Percentiles rank a stretch among this genome's conserved stretches.
Conservation (phyloP, 2,797 vertebrate genomes). For the Nyctibius grandis region DNA sequence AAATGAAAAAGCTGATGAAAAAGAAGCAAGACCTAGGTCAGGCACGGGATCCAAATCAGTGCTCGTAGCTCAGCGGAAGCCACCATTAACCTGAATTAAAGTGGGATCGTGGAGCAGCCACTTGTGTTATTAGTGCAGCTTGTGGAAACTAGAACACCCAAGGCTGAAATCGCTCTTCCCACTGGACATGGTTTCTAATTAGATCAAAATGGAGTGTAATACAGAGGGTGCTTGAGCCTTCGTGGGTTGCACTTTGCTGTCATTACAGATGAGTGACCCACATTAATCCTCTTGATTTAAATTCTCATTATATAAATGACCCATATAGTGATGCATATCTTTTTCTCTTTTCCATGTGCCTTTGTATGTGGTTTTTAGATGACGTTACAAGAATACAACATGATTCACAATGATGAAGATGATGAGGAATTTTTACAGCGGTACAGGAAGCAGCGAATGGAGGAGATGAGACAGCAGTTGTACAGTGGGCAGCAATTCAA, state of each 20-base stretch:
- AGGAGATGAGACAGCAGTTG: conserved; percentile 91
- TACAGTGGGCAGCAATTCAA: conserved; percentile 87
- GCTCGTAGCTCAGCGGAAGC: not conserved
- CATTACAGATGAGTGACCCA: not conserved
- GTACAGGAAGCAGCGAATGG: conserved; percentile 94
- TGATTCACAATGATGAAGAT: conserved; percentile 82
- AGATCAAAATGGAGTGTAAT: not conserved
- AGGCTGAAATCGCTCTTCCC: not conserved
- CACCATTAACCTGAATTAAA: conserved; percentile 16
- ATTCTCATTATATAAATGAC: not conserved
- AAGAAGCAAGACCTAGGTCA: not conserved
- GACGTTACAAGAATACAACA: conserved; percentile 87
- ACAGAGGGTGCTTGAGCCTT: not conserved
- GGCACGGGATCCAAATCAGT: not conserved
- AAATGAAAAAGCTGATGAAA: not conserved
- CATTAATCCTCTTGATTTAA: conserved; percentile 9
- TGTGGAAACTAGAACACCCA: not conserved
- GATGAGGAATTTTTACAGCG: conserved; percentile 93
- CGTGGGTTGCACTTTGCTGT: not conserved
- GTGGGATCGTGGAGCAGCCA: not conserved
- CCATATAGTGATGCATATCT: not conserved
- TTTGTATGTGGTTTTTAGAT: conserved; percentile 73
- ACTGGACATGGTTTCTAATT: not conserved
- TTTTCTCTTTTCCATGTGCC: not conserved
- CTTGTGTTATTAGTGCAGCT: not conserved